These are phyloP conservation scores for Galbula dea DNA, from an alignment of 2,113 vertebrate species.

Conservation along the genomic window DNA sequence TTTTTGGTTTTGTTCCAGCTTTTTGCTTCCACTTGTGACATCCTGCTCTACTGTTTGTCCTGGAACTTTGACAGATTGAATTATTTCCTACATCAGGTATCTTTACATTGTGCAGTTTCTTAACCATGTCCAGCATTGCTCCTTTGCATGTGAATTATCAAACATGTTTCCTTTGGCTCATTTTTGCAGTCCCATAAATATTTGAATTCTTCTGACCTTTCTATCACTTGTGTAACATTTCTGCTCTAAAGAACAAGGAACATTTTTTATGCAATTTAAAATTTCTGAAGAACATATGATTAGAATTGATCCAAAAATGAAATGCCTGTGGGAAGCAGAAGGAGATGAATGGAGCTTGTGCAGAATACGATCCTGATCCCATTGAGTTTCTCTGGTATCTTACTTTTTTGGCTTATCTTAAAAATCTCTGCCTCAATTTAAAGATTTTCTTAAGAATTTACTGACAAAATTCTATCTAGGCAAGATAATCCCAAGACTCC, in stretches of 20 bases:
- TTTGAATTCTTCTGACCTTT: background rate
- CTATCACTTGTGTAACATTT: background rate
- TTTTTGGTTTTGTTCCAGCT: background rate
- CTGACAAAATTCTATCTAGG: background rate
- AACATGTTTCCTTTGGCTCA: background rate
- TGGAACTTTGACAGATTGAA: background rate
- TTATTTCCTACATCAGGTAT: background rate
- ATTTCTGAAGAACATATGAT: background rate
- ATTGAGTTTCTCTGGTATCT: background rate
- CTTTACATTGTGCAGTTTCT: background rate
- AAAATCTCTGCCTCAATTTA: background rate
- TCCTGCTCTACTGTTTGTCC: background rate
- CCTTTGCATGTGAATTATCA: background rate
- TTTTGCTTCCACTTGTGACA: background rate
- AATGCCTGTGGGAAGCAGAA: background rate
- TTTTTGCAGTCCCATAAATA: background rate
- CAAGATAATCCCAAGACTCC: rapidly evolving
- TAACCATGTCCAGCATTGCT: background rate
- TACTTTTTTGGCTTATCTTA: background rate
- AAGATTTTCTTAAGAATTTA: background rate
- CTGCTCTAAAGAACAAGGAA: background rate
- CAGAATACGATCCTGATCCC: background rate
- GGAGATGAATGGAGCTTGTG: background rate
- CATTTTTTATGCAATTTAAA: background rate
- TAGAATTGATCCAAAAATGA: background rate